phyloP scores from a whole-genome alignment of 1,140 invertebrate genomes.

The Delia radicum region DNA sequence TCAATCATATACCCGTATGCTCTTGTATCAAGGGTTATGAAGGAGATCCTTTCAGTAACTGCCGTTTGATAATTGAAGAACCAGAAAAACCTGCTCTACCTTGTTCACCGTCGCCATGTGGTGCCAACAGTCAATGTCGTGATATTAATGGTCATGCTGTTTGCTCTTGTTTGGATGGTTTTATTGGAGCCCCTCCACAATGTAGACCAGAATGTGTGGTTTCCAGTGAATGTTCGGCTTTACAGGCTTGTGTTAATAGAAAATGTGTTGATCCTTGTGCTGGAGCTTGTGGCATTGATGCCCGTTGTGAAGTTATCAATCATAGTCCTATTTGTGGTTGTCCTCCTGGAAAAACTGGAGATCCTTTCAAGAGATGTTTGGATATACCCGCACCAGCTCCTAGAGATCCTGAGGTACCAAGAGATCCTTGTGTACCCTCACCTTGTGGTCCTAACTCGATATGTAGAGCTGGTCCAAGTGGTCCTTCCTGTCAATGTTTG shows the following conservation, averaged over 20 bases:
- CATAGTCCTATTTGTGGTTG: slow-evolving; percentile 84
- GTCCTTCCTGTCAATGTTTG: slow-evolving; percentile 68
- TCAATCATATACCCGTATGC: slow-evolving; percentile 81
- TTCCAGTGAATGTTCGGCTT: slow-evolving; percentile 76
- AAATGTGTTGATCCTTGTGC: slow-evolving; percentile 84
- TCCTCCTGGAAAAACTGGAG: slow-evolving; percentile 74
- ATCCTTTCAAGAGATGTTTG: slow-evolving; percentile 78
- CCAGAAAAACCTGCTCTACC: slow-evolving; percentile 69
- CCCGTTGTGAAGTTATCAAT: slow-evolving; percentile 83
- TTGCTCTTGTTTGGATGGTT: slow-evolving; percentile 77
- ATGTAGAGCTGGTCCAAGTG: slow-evolving; percentile 62
- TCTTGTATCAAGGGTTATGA: slow-evolving; percentile 73
- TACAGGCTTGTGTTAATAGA: slow-evolving; percentile 78
- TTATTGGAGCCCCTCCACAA: slow-evolving; percentile 72
- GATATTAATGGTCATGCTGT: slow-evolving; percentile 70
- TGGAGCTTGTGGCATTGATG: slow-evolving; percentile 76
- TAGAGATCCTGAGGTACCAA: slow-evolving; percentile 32
- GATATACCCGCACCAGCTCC: slow-evolving; percentile 59
- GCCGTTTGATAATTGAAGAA: slow-evolving; percentile 57
- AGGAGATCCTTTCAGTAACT: slow-evolving; percentile 78
- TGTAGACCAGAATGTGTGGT: slow-evolving; percentile 83
- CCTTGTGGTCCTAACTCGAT: slow-evolving; percentile 71
- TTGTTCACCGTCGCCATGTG: slow-evolving; percentile 70
- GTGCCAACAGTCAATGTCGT: slow-evolving; percentile 75
- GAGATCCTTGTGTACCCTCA: slow-evolving; percentile 66